Conservation (phyloP, 2,888 invertebrate species). For the Phania funesta region DNA sequence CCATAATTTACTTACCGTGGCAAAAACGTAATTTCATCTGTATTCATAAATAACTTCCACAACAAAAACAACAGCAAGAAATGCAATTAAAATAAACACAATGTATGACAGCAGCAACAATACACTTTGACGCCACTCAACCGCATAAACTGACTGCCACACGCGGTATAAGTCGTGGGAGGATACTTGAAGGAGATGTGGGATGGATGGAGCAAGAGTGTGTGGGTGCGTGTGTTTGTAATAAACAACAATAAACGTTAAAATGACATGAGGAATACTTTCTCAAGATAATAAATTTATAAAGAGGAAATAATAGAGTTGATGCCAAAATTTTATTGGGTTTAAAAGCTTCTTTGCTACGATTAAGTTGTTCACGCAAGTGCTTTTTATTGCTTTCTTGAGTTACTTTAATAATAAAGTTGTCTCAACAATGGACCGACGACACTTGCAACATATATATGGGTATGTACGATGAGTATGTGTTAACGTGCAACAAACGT, state of each 20-base stretch:
- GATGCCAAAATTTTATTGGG: slow-evolving; percentile 51
- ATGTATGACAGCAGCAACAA: not conserved
- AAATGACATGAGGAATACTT: slow-evolving; percentile 34
- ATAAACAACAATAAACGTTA: slow-evolving; percentile 15
- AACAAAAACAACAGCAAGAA: slow-evolving; percentile 53
- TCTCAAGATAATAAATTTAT: not conserved
- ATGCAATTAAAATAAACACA: slow-evolving; percentile 56
- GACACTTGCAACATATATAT: not conserved
- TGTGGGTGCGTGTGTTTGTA: not conserved
- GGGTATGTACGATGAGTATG: not conserved
- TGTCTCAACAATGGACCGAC: slow-evolving; percentile 17
- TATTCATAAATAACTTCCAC: slow-evolving; percentile 71
- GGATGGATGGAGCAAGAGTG: not conserved
- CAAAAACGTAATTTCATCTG: slow-evolving; percentile 76
- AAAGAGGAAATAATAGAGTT: slow-evolving; percentile 30
- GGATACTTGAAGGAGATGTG: not conserved
- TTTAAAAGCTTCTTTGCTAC: not conserved
- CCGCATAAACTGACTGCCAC: slow-evolving; percentile 3
- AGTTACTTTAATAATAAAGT: slow-evolving; percentile 7
- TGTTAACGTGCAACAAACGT: not conserved
- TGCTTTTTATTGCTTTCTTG: not conserved
- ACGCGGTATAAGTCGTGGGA: not conserved
- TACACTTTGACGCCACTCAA: slow-evolving; percentile 13
- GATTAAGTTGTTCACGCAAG: not conserved
- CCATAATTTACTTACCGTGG: slow-evolving; percentile 72